These are phyloP conservation scores for Propithecus deckenii DNA, from an alignment of 2,797 vertebrate species.

Conservation along the genomic window DNA sequence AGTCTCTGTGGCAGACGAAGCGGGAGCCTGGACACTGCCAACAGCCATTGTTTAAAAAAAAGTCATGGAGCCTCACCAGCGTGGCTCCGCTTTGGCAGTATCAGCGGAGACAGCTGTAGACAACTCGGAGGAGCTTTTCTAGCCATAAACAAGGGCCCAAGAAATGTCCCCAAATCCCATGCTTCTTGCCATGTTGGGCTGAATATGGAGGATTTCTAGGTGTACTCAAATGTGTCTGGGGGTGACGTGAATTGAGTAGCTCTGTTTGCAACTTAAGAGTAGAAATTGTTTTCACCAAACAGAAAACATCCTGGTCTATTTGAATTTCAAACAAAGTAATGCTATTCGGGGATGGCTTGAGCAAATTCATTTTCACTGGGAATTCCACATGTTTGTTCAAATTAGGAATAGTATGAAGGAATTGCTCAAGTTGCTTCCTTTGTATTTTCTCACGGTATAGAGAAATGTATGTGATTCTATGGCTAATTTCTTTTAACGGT, in stretches of 20 bases:
- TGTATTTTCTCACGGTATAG: not conserved
- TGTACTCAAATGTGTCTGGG: not conserved
- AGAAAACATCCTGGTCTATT: constrained; percentile 28
- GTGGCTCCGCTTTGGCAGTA: not conserved
- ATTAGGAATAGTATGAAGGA: not conserved
- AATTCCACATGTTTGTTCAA: not conserved
- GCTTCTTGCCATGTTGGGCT: not conserved
- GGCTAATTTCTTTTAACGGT: not conserved
- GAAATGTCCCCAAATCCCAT: not conserved
- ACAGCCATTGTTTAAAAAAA: not conserved
- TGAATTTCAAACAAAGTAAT: constrained; percentile 40
- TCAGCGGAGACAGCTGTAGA: not conserved
- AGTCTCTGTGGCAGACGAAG: not conserved
- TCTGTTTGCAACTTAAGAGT: not conserved
- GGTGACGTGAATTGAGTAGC: not conserved
- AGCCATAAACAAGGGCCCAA: not conserved
- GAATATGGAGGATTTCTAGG: not conserved
- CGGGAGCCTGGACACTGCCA: not conserved
- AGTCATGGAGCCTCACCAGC: not conserved
- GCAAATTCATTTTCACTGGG: not conserved
- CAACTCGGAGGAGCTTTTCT: not conserved
- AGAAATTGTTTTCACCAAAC: constrained; percentile 4
- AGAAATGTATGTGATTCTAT: not conserved
- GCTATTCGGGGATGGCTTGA: not conserved
- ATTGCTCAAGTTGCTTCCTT: not conserved